A percentile compares a stretch with the other conserved stretches of the same genome.
phyloP scores from a whole-genome alignment of 2,797 vertebrate species.

The Takifugu ocellatus region DNA sequence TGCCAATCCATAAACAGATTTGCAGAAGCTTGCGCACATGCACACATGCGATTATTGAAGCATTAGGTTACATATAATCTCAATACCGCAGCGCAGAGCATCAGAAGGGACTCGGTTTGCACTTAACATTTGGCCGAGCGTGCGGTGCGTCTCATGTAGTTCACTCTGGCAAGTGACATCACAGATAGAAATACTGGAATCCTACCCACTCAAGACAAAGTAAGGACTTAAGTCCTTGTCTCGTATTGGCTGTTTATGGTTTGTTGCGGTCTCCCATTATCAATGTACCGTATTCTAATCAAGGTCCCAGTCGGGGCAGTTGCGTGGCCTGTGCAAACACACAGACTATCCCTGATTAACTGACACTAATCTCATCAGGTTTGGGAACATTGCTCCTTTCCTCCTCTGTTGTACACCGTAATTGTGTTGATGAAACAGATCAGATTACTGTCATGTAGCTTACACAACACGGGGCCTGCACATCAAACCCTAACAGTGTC shows the following conservation, averaged over 20 bases:
- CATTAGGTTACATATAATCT: too few species aligned
- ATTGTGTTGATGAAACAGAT: not conserved
- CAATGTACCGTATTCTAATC: not conserved
- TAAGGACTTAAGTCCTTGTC: not conserved
- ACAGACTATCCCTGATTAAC: conserved; percentile 1
- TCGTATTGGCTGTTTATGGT: not conserved
- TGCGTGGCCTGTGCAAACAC: not conserved
- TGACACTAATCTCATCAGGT: not conserved
- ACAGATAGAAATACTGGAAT: not conserved
- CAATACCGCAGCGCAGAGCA: too few species aligned
- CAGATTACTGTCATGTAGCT: not conserved
- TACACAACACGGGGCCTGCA: not conserved
- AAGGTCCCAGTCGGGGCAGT: not conserved
- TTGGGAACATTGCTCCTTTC: not conserved
- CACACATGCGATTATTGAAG: too few species aligned
- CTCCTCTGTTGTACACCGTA: not conserved
- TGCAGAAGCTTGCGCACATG: too few species aligned
- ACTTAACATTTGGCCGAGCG: too few species aligned
- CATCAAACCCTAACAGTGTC: not conserved
- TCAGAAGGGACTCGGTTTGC: too few species aligned
- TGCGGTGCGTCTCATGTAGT: too few species aligned
- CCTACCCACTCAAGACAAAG: not conserved
- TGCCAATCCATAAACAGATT: not conserved
- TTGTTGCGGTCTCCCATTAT: not conserved
- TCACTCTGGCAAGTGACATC: too few species aligned